These are phyloP conservation scores for Epizoanthus ramosus DNA, from an alignment of 92 coral and sea anemone genomes.

Conservation along the genomic window DNA sequence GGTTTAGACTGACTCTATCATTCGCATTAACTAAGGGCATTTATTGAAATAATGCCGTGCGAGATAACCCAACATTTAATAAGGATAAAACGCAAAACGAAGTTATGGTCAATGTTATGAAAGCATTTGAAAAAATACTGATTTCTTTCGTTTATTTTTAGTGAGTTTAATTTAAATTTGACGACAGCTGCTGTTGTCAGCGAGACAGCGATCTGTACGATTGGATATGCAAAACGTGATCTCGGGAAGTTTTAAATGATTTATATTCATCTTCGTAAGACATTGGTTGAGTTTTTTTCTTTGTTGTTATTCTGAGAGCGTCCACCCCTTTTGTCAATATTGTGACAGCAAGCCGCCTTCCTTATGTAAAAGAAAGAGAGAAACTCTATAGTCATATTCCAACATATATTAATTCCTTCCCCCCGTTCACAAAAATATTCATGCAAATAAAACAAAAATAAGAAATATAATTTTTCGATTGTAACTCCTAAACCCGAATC, in stretches of 20 bases:
- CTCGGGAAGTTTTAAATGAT: slow-evolving; percentile 25
- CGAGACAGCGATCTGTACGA: background rate
- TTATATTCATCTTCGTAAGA: slow-evolving; percentile 4
- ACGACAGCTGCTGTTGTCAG: slow-evolving; percentile 15
- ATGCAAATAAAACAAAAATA: slow-evolving; percentile 7
- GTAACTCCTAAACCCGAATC: background rate
- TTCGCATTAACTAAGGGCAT: too few species aligned
- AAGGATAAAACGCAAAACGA: too few species aligned
- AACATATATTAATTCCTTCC: background rate
- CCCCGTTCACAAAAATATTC: slow-evolving; percentile 23
- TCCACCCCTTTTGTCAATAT: slow-evolving; percentile 21
- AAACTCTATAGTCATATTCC: background rate
- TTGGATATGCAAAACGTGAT: slow-evolving; percentile 37
- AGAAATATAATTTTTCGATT: background rate
- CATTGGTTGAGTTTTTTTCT: slow-evolving; percentile 1
- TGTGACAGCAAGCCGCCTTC: slow-evolving; percentile 22
- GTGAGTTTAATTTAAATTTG: background rate
- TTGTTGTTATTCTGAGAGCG: slow-evolving; percentile 11
- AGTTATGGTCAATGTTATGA: too few species aligned
- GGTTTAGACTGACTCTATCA: too few species aligned
- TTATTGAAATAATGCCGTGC: too few species aligned
- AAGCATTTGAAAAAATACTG: too few species aligned
- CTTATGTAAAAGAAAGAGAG: background rate
- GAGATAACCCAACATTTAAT: too few species aligned
- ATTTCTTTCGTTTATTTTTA: background rate